These are phyloP conservation scores for Atherinosoma microstoma DNA, from an alignment of 2,797 vertebrate genomes.

Conservation along the genomic window DNA sequence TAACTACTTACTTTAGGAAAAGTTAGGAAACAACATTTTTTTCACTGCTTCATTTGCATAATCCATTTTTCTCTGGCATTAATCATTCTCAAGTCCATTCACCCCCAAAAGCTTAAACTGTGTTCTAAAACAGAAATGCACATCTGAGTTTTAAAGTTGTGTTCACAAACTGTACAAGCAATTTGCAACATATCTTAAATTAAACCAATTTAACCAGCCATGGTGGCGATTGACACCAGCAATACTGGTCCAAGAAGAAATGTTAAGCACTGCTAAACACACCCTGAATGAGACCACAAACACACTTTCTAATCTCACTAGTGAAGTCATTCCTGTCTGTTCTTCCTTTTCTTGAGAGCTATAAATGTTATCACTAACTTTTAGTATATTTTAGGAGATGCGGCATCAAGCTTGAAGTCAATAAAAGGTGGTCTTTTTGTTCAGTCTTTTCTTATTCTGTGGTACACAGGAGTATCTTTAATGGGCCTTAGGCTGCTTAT, in stretches of 20 bases:
- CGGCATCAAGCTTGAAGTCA: neutral
- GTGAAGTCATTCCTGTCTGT: neutral
- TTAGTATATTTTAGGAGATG: neutral
- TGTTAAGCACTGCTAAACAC: neutral
- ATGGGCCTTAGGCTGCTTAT: no score
- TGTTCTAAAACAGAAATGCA: neutral
- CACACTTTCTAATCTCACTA: neutral
- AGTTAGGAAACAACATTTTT: neutral
- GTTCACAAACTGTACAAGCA: neutral
- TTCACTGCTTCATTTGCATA: neutral
- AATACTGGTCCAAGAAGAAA: neutral
- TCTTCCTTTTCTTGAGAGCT: neutral
- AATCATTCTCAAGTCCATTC: neutral
- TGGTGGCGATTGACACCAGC: neutral
- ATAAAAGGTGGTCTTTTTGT: neutral
- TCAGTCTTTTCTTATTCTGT: neutral
- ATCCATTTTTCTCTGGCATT: neutral
- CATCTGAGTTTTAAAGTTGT: neutral
- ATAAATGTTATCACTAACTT: neutral
- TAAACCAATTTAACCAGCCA: neutral
- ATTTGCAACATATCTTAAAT: neutral
- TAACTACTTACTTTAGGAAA: neutral
- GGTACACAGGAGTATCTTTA: no score
- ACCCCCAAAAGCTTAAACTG: neutral
- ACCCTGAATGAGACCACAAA: neutral